Percentiles rank a stretch among this genome's conserved stretches.
phyloP scores from a whole-genome alignment of 2,113 vertebrate genomes.

The Pitta sordida region DNA sequence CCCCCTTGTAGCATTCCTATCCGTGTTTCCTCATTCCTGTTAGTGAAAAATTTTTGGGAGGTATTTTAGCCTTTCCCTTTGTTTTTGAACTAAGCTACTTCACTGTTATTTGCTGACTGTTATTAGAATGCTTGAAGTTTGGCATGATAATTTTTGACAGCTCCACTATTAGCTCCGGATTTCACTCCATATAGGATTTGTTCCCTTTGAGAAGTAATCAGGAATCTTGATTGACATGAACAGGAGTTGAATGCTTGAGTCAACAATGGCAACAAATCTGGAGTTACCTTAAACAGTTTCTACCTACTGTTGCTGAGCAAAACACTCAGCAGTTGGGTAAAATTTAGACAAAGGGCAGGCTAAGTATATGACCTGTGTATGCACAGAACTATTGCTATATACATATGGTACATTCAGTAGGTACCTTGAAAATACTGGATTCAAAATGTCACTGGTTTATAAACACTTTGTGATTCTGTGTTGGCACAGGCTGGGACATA shows the following conservation, averaged over 20 bases:
- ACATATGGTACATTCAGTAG: background rate
- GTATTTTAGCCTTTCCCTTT: background rate
- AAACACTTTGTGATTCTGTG: background rate
- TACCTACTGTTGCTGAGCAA: background rate
- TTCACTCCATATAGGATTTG: background rate
- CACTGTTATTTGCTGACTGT: background rate
- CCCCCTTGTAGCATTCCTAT: no score
- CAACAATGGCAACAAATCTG: background rate
- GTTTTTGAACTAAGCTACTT: background rate
- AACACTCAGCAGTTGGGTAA: background rate
- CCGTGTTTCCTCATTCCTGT: background rate
- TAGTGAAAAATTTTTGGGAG: background rate
- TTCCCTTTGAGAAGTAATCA: background rate
- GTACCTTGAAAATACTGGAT: background rate
- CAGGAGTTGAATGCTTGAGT: background rate
- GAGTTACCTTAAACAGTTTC: background rate
- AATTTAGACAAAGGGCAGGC: background rate
- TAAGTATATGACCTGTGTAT: background rate
- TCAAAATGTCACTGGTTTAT: background rate
- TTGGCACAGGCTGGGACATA: background rate
- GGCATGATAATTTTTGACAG: background rate
- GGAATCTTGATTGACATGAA: fast-evolving
- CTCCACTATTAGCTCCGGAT: background rate
- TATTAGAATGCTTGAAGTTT: background rate
- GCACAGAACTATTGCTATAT: background rate